Conservation (phyloP, 2,113 vertebrate species). For the Galbula dea region DNA sequence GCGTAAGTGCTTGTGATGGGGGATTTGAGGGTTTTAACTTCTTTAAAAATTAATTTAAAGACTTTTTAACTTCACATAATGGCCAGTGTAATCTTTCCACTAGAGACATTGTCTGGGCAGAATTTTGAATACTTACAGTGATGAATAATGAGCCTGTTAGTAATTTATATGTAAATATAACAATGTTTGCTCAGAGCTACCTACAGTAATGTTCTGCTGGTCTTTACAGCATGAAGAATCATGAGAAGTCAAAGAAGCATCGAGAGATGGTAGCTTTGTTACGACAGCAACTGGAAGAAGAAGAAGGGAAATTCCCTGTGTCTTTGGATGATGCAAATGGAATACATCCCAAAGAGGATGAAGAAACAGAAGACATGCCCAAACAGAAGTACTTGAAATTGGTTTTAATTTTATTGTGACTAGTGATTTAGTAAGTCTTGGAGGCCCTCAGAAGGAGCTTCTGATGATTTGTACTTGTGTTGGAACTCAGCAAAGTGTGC, state of each 20-base stretch:
- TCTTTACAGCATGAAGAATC: slow-evolving; percentile 87
- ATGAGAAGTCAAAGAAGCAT: slow-evolving; percentile 94
- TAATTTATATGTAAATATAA: not conserved
- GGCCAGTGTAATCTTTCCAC: not conserved
- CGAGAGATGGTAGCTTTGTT: slow-evolving; percentile 90
- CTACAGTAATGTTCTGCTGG: not conserved
- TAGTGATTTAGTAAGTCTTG: not conserved
- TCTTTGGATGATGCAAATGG: slow-evolving; percentile 43
- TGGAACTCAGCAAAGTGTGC: not conserved
- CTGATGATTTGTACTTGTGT: not conserved
- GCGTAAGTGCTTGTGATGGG: slow-evolving; percentile 80
- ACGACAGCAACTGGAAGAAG: slow-evolving; percentile 86
- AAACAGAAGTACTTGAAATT: slow-evolving; percentile 80
- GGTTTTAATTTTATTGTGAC: not conserved
- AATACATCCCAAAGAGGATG: slow-evolving; percentile 64
- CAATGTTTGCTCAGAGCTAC: not conserved
- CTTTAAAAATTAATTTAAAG: not conserved
- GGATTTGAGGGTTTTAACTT: not conserved
- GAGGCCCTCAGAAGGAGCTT: not conserved
- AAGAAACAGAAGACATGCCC: slow-evolving; percentile 58
- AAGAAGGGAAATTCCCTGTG: slow-evolving; percentile 76
- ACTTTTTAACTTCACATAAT: not conserved
- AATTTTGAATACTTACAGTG: not conserved
- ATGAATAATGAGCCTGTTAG: not conserved
- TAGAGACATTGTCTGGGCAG: not conserved